Percentiles rank a stretch among this genome's conserved stretches.
phyloP scores from a whole-genome alignment of 1,140 invertebrate genomes.

The Pantala flavescens region DNA sequence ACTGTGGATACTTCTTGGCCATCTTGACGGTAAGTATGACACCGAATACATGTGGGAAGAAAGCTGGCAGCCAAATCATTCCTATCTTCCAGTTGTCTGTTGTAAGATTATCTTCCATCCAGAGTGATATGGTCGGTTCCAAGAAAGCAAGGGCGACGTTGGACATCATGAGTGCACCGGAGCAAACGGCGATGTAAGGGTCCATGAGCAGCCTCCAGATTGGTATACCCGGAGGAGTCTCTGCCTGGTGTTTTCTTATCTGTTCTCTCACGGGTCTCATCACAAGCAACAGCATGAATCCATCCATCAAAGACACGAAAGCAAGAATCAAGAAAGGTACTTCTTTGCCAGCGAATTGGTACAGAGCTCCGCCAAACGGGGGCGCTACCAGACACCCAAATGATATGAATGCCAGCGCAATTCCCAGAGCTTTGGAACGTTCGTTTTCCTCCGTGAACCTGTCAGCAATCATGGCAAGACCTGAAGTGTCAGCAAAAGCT shows the following conservation, averaged over 20 bases:
- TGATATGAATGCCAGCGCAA: slow-evolving; percentile 97
- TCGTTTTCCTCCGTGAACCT: slow-evolving; percentile 94
- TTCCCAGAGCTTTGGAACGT: slow-evolving; percentile 89
- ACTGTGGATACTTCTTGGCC: slow-evolving; percentile 84
- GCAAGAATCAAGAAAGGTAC: slow-evolving; percentile 95
- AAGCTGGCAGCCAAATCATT: slow-evolving; percentile 98
- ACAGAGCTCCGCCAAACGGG: slow-evolving; percentile 96
- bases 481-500: slow-evolving; percentile 97
- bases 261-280: slow-evolving; percentile 89
- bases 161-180: slow-evolving; percentile 97
- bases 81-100: slow-evolving; percentile 97
- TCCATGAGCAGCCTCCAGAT: slow-evolving; percentile 95
- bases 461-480: slow-evolving; percentile 98
- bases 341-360: slow-evolving; percentile 95
- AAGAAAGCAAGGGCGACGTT: slow-evolving; percentile 97
- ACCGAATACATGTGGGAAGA: slow-evolving; percentile 96
- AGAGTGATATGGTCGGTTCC: slow-evolving; percentile 96
- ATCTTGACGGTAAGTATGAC: slow-evolving; percentile 94
- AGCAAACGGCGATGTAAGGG: slow-evolving; percentile 93
- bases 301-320: slow-evolving; percentile 87
- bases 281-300: slow-evolving; percentile 86
- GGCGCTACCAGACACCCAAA: slow-evolving; percentile 99
- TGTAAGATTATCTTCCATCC: slow-evolving; percentile 96
- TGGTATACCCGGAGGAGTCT: slow-evolving; percentile 52
- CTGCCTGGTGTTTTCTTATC: slow-evolving; percentile 53